Evolutionary conservation across 2,888 invertebrate genomes (phyloP).

Genomic region (Plebejus argus): DNA sequence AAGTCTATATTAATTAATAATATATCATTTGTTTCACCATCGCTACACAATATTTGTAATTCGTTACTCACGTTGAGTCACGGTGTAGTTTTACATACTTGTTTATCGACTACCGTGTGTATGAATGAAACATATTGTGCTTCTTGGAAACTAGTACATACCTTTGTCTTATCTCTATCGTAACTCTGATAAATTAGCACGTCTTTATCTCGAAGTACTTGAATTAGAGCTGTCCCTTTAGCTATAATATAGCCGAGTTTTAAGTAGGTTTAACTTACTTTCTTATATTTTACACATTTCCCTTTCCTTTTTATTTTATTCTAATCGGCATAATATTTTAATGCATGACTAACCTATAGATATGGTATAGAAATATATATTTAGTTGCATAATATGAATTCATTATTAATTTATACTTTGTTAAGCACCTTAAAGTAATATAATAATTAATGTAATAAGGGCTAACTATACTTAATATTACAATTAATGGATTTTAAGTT

Average conservation of each 20-base stretch:
- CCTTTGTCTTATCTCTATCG: constrained; percentile 27
- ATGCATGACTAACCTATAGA: too few species aligned
- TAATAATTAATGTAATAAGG: too few species aligned
- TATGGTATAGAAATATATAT: too few species aligned
- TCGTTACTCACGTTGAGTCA: constrained; percentile 44
- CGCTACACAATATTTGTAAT: constrained; percentile 18
- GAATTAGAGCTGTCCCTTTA: neutral
- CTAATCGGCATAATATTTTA: too few species aligned
- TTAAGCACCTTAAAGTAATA: too few species aligned
- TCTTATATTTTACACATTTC: neutral
- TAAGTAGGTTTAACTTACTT: neutral
- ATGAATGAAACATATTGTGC: constrained; percentile 29
- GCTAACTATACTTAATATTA: neutral
- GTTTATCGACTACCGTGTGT: constrained; percentile 42
- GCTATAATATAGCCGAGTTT: neutral
- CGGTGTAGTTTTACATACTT: constrained; percentile 47
- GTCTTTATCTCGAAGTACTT: constrained; percentile 15
- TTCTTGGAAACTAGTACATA: constrained; percentile 5
- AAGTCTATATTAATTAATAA: too few species aligned
- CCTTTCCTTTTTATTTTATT: neutral
- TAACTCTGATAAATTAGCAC: constrained; percentile 18
- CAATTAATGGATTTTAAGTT: neutral
- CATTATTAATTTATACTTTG: too few species aligned
- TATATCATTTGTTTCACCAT: constrained; percentile 17
- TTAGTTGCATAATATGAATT: too few species aligned